These are phyloP conservation scores for Bedellia somnulentella DNA, from an alignment of 2,888 invertebrate genomes.

Conservation along the genomic window DNA sequence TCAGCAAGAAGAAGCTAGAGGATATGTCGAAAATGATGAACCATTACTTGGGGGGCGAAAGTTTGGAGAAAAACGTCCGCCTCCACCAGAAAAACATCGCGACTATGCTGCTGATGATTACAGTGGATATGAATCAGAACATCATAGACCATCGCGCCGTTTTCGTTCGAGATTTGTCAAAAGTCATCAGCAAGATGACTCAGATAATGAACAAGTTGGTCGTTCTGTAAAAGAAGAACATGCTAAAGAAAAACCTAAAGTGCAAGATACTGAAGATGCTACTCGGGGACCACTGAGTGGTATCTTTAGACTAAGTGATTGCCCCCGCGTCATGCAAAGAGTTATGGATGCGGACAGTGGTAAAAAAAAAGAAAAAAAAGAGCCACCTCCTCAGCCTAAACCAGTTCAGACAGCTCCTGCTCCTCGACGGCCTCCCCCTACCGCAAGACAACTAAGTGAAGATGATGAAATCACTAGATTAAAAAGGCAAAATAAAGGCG, in stretches of 20 bases:
- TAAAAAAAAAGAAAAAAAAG: constrained; percentile 77
- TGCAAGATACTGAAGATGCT: constrained; percentile 87
- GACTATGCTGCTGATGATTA: constrained; percentile 70
- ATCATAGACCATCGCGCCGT: constrained; percentile 64
- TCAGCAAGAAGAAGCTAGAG: constrained; percentile 76
- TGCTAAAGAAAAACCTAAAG: constrained; percentile 67
- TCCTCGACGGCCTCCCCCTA: constrained; percentile 58
- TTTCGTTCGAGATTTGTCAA: constrained; percentile 73
- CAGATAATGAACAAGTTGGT: constrained; percentile 68
- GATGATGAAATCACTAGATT: constrained; percentile 87
- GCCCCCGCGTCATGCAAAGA: constrained; percentile 86
- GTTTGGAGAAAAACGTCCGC: constrained; percentile 71
- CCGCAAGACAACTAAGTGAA: constrained; percentile 81
- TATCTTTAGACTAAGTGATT: constrained; percentile 83
- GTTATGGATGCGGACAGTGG: constrained; percentile 78
- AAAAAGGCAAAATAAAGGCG: constrained; percentile 82
- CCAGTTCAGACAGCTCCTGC: constrained; percentile 62
- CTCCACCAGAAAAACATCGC: constrained; percentile 54
- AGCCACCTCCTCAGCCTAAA: constrained; percentile 55
- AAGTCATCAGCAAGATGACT: constrained; percentile 71
- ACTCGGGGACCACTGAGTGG: constrained; percentile 86
- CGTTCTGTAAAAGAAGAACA: constrained; percentile 70
- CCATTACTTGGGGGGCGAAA: constrained; percentile 74
- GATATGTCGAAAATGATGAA: constrained; percentile 68
- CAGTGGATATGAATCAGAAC: constrained; percentile 67